Base-by-base conservation (phyloP, 2,113 vertebrate genomes). In the Cavia aperea region DNA sequence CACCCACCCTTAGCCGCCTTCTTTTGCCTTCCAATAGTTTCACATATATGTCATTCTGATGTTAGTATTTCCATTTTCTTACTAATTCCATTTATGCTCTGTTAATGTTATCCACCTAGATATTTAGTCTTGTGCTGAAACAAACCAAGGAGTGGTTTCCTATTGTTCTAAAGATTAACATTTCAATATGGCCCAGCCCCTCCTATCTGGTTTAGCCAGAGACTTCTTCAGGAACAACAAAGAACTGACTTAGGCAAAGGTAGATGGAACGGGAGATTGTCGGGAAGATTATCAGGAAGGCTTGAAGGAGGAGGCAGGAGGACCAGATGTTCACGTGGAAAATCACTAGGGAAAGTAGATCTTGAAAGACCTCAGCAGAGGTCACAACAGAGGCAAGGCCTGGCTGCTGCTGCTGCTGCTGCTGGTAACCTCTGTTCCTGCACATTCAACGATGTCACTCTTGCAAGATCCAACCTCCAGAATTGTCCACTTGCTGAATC, bases 391-490 rank as follows among this genome's bases (percentile, higher is more conserved):
- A 36, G 26, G 21, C 7, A 0, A 16, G 66, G 26, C 8, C 49
- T 31, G 56, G 65, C 2, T 39, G 39, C 39, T 39, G 39, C 7
- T 18, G 49, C 49, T 60, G 4, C 29, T 1, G 19, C 21, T 24
- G 58, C 5, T 19, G 1, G 0, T n/a, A 66, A 77, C 43, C 15
- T 62, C 62, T 21, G 5, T 39, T 12, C 5, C 85, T 12, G 1
- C 51, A 2, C 2, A 1, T 7, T 23, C 31, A 54, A 31, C 3
- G 1, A 7, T 2, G 0, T 36, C 8, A 0, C 31, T 81, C 9
- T 66, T 16, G 81, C 58, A 85, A 62, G 60, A 68, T 54, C 23
- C 13, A 86, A 39, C 66, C 2, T 54, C 43, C 14, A n/a, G 54
- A 66, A 33, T 0, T 62, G 62, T 31, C 36, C 4, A n/a, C 33